These are phyloP conservation scores for Bucco capensis DNA, from an alignment of 2,113 vertebrate species.

Conservation along the genomic window DNA sequence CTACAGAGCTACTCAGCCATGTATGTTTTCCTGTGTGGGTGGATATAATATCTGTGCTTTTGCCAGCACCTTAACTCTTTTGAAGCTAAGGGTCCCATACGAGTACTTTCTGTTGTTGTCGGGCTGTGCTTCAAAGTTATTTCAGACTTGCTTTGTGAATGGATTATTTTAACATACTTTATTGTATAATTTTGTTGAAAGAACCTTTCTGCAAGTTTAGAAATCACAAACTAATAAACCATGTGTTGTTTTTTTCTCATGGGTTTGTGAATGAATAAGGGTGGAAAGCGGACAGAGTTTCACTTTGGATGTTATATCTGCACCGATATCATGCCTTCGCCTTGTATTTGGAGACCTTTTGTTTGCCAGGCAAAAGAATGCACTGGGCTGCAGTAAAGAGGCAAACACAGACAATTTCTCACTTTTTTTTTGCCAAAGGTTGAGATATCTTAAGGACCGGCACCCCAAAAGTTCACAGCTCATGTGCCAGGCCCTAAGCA, in stretches of 20 bases:
- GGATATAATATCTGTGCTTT: slow-evolving; percentile 40
- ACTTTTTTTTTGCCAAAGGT: background rate
- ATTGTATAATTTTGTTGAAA: slow-evolving; percentile 27
- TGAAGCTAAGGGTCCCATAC: slow-evolving; percentile 26
- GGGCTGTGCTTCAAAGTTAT: slow-evolving; percentile 34
- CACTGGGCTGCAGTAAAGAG: background rate
- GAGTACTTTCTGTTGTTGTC: background rate
- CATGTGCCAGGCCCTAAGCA: background rate
- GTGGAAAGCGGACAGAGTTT: background rate
- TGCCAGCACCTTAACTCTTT: slow-evolving; percentile 53
- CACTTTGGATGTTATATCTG: background rate
- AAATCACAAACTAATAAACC: slow-evolving; percentile 26
- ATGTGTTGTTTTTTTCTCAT: slow-evolving; percentile 17
- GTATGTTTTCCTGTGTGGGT: slow-evolving; percentile 47
- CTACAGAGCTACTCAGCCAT: background rate
- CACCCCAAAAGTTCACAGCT: background rate
- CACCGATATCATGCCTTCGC: background rate
- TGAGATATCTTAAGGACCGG: background rate
- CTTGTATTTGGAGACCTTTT: background rate
- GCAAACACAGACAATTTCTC: background rate
- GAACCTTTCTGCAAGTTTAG: slow-evolving; percentile 7
- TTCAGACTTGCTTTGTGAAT: slow-evolving; percentile 39
- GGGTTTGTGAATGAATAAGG: background rate
- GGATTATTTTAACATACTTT: slow-evolving; percentile 43
- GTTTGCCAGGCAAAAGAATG: background rate